phyloP scores from a whole-genome alignment of 2,113 vertebrate species.

The Noctilio leporinus region DNA sequence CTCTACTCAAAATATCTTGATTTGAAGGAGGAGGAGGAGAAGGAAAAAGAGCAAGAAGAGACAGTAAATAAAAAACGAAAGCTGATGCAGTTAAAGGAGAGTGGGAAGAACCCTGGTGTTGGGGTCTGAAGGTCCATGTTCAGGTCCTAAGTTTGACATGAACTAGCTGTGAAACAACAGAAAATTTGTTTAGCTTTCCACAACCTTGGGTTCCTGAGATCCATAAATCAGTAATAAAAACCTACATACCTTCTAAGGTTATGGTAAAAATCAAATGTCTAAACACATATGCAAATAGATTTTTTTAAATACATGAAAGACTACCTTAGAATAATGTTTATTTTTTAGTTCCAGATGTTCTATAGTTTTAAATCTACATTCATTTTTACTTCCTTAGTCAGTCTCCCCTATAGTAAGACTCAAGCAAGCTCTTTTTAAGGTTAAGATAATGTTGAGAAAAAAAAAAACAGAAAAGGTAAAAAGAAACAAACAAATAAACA shows the following conservation, averaged over 20 bases:
- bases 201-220: not conserved
- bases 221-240: not conserved
- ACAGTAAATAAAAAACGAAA: not conserved
- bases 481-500: too few relatives aligned
- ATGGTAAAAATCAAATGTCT: not conserved
- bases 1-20: not conserved
- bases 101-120: not conserved
- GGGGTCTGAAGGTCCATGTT: not conserved
- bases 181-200: not conserved
- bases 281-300: not conserved
- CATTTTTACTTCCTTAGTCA: not conserved
- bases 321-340: not conserved
- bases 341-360: not conserved
- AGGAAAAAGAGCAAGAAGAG: not conserved
- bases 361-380: not conserved
- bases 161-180: not conserved
- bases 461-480: not conserved
- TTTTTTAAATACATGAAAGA: not conserved
- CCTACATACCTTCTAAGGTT: not conserved
- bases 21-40: not conserved
- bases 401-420: not conserved
- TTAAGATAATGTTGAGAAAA: not conserved
- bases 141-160: not conserved
- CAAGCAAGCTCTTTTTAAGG: not conserved
- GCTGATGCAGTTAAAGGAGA: not conserved